These are phyloP conservation scores for Darevskia mixta DNA, from an alignment of 2,797 vertebrate species.

Conservation along the genomic window DNA sequence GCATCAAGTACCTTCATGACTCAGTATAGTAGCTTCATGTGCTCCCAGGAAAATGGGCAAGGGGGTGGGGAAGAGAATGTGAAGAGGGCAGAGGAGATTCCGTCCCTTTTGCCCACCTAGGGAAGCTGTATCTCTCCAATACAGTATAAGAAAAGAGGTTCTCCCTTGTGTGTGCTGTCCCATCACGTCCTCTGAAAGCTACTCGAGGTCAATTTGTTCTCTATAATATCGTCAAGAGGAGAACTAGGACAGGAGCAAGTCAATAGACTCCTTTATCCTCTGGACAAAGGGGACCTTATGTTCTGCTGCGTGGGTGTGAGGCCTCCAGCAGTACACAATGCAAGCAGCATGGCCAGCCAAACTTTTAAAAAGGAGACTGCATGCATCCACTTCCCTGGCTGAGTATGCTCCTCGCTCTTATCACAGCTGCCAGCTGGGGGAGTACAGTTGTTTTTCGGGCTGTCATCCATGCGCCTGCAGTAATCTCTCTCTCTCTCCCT, in stretches of 20 bases:
- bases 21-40: neutral
- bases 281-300: neutral
- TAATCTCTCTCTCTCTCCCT: neutral
- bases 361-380: no score
- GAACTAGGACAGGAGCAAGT: neutral
- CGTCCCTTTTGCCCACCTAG: neutral
- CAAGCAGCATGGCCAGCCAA: neutral
- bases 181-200: neutral
- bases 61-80: neutral
- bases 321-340: neutral
- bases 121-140: neutral
- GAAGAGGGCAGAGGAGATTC: neutral
- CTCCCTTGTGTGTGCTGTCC: neutral
- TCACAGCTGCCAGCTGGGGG: neutral
- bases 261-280: constrained; percentile 5
- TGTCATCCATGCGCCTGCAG: neutral
- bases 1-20: neutral
- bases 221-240: neutral
- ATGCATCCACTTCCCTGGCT: neutral
- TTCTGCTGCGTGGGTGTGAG: neutral
- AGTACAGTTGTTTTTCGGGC: neutral
- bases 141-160: neutral
- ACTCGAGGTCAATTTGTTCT: neutral
- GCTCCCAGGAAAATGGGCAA: neutral
- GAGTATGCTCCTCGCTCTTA: neutral